Evolutionary conservation across 2,888 invertebrate species (phyloP).

Genomic region (Synanthedon vespiformis): DNA sequence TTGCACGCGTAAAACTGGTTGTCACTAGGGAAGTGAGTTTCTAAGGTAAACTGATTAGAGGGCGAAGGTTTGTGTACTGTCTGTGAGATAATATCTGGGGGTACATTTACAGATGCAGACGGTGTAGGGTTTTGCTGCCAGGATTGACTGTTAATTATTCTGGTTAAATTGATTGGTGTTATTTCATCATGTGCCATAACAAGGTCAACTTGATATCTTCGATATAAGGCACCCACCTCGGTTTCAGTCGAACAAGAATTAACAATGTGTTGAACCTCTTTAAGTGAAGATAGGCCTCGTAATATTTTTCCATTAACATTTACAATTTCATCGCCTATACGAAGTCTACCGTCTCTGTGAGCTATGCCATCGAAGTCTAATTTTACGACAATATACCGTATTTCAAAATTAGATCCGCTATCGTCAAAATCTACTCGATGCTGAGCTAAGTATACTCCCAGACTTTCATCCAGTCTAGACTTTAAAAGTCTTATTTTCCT

Average conservation of each 20-base stretch:
- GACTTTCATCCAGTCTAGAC: conserved; percentile 74
- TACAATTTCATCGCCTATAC: conserved; percentile 89
- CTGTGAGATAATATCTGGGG: conserved; percentile 63
- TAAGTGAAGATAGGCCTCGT: conserved; percentile 76
- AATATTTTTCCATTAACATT: conserved; percentile 88
- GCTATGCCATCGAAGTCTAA: conserved; percentile 76
- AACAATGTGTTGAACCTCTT: conserved; percentile 73
- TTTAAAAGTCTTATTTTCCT: conserved; percentile 76
- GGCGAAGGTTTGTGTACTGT: conserved; percentile 51
- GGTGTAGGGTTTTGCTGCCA: conserved; percentile 27
- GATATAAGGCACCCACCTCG: conserved; percentile 46
- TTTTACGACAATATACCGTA: conserved; percentile 73
- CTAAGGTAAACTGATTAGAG: conserved; percentile 54
- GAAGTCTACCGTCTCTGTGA: conserved; percentile 83
- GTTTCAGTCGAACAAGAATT: conserved; percentile 66
- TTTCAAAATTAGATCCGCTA: conserved; percentile 68
- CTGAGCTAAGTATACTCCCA: conserved; percentile 79
- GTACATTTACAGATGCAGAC: conserved; percentile 30
- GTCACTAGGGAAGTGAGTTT: conserved; percentile 58
- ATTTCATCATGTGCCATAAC: conserved; percentile 76
- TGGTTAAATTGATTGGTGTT: conserved; percentile 62
- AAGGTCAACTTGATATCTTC: conserved; percentile 69
- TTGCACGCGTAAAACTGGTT: conserved; percentile 31
- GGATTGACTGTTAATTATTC: conserved; percentile 49
- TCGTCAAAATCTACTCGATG: conserved; percentile 69